phyloP scores from a whole-genome alignment of 1,140 invertebrate species.

The Anadara kagoshimensis region DNA sequence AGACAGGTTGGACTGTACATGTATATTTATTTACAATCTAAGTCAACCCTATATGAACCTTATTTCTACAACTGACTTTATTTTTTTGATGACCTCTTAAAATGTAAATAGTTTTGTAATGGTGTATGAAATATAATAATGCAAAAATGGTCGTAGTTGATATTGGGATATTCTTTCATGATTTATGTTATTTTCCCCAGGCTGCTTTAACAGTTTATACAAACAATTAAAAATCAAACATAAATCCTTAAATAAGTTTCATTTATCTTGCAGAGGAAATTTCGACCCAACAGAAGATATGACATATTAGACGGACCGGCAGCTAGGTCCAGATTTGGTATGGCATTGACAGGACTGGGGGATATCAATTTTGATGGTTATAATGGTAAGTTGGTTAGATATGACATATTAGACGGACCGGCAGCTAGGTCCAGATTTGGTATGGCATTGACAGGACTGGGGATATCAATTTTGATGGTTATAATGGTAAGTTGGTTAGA shows the following conservation, averaged over 20 bases:
- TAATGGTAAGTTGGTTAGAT: constrained; percentile 70
- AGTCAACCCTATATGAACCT: no score
- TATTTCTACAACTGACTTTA: no score
- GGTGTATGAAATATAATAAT: no score
- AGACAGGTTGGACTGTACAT: no score
- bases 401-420: constrained; percentile 60
- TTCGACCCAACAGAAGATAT: constrained; percentile 45
- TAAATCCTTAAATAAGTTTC: not conserved
- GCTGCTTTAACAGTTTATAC: no score
- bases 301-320: constrained; percentile 60
- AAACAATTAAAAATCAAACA: no score
- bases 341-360: constrained; percentile 87
- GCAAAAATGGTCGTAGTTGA: no score
- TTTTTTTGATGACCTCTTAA: no score
- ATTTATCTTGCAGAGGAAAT: constrained; percentile 49
- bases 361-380: constrained; percentile 95
- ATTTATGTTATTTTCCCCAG: no score
- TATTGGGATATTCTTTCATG: no score
- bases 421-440: constrained; percentile 83
- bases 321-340: constrained; percentile 83
- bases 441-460: constrained; percentile 86
- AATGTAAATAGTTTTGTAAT: no score
- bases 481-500: constrained; percentile 72
- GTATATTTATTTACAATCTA: no score
- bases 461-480: constrained; percentile 96